Conservation (phyloP, 2,113 vertebrate species). For the Sminthopsis crassicaudata region DNA sequence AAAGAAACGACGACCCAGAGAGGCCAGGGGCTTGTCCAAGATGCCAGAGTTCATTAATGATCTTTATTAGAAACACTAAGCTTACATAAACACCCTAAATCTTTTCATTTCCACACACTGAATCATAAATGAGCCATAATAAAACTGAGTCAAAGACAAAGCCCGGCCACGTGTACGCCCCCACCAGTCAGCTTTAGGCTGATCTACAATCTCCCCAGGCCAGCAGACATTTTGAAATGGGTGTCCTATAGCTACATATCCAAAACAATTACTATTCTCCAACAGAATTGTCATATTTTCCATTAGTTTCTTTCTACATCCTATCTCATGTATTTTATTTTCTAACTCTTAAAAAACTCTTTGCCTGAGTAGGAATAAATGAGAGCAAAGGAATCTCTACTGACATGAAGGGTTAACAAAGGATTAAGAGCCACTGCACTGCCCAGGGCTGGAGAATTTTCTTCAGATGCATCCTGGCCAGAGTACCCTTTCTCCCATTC, state of each 20-base stretch:
- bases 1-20: background rate
- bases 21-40: background rate
- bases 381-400: too few relatives aligned
- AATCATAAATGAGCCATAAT: background rate
- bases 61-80: conserved; percentile 60
- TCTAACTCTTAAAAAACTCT: too few relatives aligned
- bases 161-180: background rate
- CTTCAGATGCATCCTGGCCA: too few relatives aligned
- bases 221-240: background rate
- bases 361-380: too few relatives aligned
- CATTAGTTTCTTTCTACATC: too few relatives aligned
- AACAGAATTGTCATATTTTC: background rate
- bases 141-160: background rate
- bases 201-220: background rate
- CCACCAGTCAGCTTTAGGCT: background rate
- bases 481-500: background rate
- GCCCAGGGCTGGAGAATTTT: too few relatives aligned
- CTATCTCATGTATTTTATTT: too few relatives aligned
- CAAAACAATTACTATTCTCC: background rate
- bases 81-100: conserved; percentile 58
- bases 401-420: too few relatives aligned
- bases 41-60: background rate
- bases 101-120: background rate
- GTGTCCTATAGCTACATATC: background rate
- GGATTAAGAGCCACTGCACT: too few relatives aligned